A percentile compares a stretch with the other conserved stretches of the same genome.
phyloP scores from a whole-genome alignment of 2,113 vertebrate species.

The Electrona antarctica region DNA sequence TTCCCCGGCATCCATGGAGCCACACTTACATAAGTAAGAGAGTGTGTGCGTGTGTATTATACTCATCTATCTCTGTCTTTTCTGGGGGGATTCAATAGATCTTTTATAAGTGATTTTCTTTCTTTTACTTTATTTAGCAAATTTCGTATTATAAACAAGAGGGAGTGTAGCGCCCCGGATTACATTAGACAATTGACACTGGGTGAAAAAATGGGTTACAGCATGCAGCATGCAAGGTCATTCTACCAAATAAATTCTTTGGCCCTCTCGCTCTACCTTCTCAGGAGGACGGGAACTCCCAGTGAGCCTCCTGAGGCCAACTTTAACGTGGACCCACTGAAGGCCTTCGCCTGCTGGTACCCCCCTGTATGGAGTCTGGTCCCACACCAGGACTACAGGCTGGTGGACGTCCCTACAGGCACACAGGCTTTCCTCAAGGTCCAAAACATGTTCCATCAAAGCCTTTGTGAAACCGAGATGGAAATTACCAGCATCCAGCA shows the following conservation, averaged over 20 bases:
- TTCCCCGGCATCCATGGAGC: conserved; percentile 38
- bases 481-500: conserved; percentile 64
- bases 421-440: conserved; percentile 25
- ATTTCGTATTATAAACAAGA: no score
- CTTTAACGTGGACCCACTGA: conserved; percentile 61
- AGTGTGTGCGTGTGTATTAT: not conserved
- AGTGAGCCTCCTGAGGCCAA: not conserved
- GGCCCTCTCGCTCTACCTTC: not conserved
- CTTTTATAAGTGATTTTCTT: no score
- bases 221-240: no score
- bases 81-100: not conserved
- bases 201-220: no score
- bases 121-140: no score
- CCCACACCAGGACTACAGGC: conserved; percentile 37
- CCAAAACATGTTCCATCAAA: conserved; percentile 46
- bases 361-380: conserved; percentile 57
- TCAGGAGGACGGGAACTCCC: conserved; percentile 54
- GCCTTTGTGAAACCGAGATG: conserved; percentile 42
- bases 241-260: no score
- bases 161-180: no score
- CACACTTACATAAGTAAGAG: conserved; percentile 46
- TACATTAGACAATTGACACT: no score
- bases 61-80: not conserved
- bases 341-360: conserved; percentile 64
- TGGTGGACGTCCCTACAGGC: conserved; percentile 48